These are phyloP conservation scores for Sardina pilchardus DNA, from an alignment of 2,113 vertebrate genomes.

Conservation along the genomic window DNA sequence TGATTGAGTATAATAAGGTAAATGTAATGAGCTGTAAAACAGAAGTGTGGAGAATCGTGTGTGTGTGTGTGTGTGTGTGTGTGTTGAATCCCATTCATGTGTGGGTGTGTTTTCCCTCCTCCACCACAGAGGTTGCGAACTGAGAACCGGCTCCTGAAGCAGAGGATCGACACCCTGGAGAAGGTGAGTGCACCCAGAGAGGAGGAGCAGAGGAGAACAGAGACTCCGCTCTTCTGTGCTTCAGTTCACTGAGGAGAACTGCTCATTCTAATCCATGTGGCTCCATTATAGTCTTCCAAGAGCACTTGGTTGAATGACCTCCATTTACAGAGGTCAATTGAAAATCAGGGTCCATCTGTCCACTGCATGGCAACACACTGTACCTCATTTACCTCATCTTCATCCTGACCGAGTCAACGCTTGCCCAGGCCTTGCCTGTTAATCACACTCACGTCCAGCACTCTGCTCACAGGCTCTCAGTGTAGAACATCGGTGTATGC, in stretches of 20 bases:
- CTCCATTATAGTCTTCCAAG: background rate
- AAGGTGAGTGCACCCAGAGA: conserved; percentile 82
- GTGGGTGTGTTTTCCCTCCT: conserved; percentile 7
- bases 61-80: background rate
- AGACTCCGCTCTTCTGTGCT: background rate
- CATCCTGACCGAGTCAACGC: background rate
- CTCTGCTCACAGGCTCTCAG: background rate
- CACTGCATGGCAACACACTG: conserved; percentile 18
- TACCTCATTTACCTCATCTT: background rate
- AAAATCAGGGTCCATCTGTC: conserved; percentile 35
- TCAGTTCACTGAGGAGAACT: background rate
- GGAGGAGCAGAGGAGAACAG: background rate
- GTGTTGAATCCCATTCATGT: background rate
- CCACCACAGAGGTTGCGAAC: conserved; percentile 88
- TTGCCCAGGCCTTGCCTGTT: background rate
- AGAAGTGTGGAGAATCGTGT: background rate
- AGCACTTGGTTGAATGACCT: background rate
- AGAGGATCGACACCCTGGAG: conserved; percentile 97
- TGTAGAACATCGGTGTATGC: background rate
- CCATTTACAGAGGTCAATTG: background rate
- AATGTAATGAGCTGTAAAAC: too few relatives aligned
- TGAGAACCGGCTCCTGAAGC: conserved; percentile 94
- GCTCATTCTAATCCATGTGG: background rate
- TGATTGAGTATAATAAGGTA: too few relatives aligned
- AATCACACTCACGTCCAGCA: background rate